These are phyloP conservation scores for Vimba vimba DNA, from an alignment of 2,113 vertebrate species.

Conservation along the genomic window DNA sequence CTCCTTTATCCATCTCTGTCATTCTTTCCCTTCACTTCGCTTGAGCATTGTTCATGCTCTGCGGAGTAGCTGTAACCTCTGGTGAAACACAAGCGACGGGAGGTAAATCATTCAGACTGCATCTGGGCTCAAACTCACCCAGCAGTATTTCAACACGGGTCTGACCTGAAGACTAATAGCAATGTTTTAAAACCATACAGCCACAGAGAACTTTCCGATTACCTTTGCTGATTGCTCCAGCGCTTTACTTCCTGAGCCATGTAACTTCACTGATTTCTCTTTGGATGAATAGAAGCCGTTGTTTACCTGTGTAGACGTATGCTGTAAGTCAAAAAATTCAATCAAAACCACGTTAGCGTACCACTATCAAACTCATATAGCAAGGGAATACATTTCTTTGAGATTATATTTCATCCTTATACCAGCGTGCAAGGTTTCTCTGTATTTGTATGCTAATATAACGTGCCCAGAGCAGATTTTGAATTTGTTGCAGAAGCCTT, in stretches of 20 bases:
- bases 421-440: neutral
- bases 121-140: constrained; percentile 24
- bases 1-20: constrained; percentile 40
- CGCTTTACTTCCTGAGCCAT: constrained; percentile 32
- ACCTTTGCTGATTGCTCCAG: constrained; percentile 23
- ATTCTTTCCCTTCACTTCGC: neutral
- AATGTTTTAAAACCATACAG: constrained; percentile 31
- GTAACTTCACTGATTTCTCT: constrained; percentile 22
- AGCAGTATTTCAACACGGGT: constrained; percentile 6
- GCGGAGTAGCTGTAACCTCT: constrained; percentile 29
- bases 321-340: constrained; percentile 31
- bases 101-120: constrained; percentile 43
- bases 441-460: constrained; percentile 35
- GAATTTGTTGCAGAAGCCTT: constrained; percentile 6
- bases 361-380: neutral
- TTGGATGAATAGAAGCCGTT: constrained; percentile 24
- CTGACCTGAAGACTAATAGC: constrained; percentile 36
- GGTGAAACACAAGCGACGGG: constrained; percentile 18
- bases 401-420: constrained; percentile 19
- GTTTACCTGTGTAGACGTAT: constrained; percentile 21
- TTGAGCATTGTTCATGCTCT: constrained; percentile 32
- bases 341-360: neutral
- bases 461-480: neutral
- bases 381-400: neutral
- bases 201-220: constrained; percentile 33